Conservation (phyloP, 2,888 invertebrate species). For the Urechis unicinctus region DNA sequence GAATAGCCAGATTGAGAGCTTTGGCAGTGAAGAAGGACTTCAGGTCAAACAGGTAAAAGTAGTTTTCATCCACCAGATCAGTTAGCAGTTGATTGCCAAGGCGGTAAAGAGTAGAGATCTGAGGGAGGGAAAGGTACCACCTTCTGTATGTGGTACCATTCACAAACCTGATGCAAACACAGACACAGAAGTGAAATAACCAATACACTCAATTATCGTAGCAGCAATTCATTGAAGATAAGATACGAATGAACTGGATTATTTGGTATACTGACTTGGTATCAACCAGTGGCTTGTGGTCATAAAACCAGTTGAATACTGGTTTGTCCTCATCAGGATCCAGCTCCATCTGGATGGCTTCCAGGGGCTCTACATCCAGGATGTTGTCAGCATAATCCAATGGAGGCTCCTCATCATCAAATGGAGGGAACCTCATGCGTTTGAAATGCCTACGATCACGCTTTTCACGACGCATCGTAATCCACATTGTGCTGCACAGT, state of each 20-base stretch:
- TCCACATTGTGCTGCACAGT: slow-evolving; percentile 87
- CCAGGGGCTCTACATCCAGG: slow-evolving; percentile 95
- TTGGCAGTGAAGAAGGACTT: slow-evolving; percentile 99
- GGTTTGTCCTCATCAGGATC: slow-evolving; percentile 76
- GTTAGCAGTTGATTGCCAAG: slow-evolving; percentile 95
- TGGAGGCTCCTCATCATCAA: slow-evolving; percentile 99
- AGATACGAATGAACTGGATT: background rate
- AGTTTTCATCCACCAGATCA: slow-evolving; percentile 96
- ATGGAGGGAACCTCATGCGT: slow-evolving; percentile 98
- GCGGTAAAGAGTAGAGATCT: slow-evolving; percentile 95
- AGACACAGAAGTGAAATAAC: too few species aligned
- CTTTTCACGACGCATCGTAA: slow-evolving; percentile 99
- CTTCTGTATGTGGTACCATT: slow-evolving; percentile 95
- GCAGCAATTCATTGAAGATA: background rate
- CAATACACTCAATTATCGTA: background rate
- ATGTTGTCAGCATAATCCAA: slow-evolving; percentile 99
- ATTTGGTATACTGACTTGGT: slow-evolving; percentile 58
- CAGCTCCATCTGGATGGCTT: slow-evolving; percentile 97
- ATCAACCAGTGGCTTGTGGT: slow-evolving; percentile 90
- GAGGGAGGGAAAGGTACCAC: slow-evolving; percentile 92
- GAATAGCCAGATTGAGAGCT: slow-evolving; percentile 98
- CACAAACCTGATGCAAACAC: slow-evolving; percentile 63
- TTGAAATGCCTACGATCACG: slow-evolving; percentile 97
- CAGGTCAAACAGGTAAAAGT: slow-evolving; percentile 97
- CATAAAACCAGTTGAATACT: slow-evolving; percentile 95